These are phyloP conservation scores for Coryphaenoides rupestris DNA, from an alignment of 2,113 vertebrate genomes.

Conservation along the genomic window DNA sequence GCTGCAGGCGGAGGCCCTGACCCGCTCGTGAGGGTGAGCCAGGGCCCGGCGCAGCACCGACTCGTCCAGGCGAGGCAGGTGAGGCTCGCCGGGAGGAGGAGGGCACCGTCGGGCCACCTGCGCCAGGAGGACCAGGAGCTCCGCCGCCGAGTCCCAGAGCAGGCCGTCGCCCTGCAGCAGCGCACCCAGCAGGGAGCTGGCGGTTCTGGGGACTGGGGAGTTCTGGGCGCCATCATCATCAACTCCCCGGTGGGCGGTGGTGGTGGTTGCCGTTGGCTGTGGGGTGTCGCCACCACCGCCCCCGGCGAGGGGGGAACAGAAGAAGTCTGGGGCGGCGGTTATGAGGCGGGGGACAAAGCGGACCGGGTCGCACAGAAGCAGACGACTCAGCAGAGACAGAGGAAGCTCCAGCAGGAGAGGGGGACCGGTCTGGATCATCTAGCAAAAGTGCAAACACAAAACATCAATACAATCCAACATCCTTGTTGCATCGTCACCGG, in stretches of 20 bases:
- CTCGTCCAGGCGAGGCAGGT: constrained; percentile 55
- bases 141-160: constrained; percentile 63
- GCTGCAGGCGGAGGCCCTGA: constrained; percentile 78
- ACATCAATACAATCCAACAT: constrained; percentile 29
- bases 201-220: constrained; percentile 40
- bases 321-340: constrained; percentile 36
- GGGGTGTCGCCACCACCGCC: background rate
- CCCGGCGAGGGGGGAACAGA: constrained; percentile 61
- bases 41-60: constrained; percentile 63
- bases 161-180: constrained; percentile 56
- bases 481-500: constrained; percentile 57
- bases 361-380: constrained; percentile 74
- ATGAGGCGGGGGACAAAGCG: constrained; percentile 67
- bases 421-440: constrained; percentile 79
- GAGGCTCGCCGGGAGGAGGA: constrained; percentile 46
- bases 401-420: constrained; percentile 74
- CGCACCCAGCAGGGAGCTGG: constrained; percentile 65
- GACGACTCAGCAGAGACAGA: constrained; percentile 78
- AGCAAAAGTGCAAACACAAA: constrained; percentile 38
- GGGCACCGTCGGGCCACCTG: constrained; percentile 66
- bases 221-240: no score
- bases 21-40: constrained; percentile 62
- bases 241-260: no score
- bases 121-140: constrained; percentile 81
- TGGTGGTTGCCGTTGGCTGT: background rate